Base-by-base conservation (phyloP, 1,140 invertebrate species). In the Drosophila willistoni region DNA sequence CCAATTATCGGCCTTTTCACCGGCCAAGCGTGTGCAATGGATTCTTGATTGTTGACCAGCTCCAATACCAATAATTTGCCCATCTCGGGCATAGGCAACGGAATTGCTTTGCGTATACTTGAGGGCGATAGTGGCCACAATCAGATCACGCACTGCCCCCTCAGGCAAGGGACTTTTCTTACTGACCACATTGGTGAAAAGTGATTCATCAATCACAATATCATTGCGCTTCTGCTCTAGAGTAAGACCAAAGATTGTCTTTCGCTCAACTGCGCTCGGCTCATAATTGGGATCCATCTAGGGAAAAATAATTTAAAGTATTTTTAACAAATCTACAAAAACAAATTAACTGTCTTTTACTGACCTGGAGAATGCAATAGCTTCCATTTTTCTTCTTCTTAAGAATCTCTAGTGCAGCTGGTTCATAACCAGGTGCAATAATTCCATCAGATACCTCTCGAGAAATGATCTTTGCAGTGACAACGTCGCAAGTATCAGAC, bases 1-100 rank as follows among this genome's bases (percentile, higher is more conserved):
- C 98, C 98, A 99, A 93, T 98, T 98, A 91, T 98, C 97, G n/a
- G 98, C 97, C 93, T 99, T 99, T 90, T 98, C 97, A 14, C 98
- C 98, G 67, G 98, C 98, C 70, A 99, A 94, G 79, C 98, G 94
- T 0, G 98, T 99, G 92, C 98, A 99, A 92, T 99, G 98, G 90
- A 99, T 99, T 73, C 98, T 94, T 0, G 97, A 98, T 92, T 99
- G 98, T 91, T 99, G 98, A 0, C 98, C 98, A 29, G 98, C 98
- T 51, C 98, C 98, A 73, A 99, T 99, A 42, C 98, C 98, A 90
- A 99, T 96, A 0, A 99, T 96, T 94, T 99, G 97, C 0, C 98
- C 98, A 93, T 97, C 94, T 81, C 95, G 77, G 10, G 91, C 91
- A 81, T 92, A 92, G 63, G 91, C 92, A 7, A 92, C 91, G 0